Base-by-base conservation (phyloP, 2,113 vertebrate species). In the Misgurnus anguillicaudatus region DNA sequence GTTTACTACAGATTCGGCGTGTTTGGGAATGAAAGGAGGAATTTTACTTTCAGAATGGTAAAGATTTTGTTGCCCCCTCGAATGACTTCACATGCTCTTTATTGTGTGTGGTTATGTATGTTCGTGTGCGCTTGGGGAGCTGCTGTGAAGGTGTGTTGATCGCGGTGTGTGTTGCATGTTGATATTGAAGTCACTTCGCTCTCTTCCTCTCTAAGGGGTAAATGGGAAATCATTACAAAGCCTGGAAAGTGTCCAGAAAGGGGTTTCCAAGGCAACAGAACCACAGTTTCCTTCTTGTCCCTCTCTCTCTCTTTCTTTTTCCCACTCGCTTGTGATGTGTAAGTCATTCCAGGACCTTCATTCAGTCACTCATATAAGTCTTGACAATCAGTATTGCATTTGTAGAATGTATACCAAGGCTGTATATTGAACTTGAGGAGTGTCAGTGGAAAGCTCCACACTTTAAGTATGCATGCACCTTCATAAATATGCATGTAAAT, bases 171-270 rank as follows among this genome's bases (percentile, higher is more conserved):
- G 66, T 77, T 84, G 53, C 62, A 78, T 80, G 82, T 84, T 80
- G 82, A 80, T 77, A 69, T 39, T 55, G 53, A 70, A 31, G 75
- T 75, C 73, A 68, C 73, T 76, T 80, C 86, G 77, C 84, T 74
- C 80, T 79, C 75, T 85, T 84, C 78, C 82, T 80, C 82, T 83
- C 80, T 9, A 80, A 77, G 76, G 84, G 85, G 86, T 85, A 89
- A 84, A 92, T 90, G 85, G 84, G 85, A 90, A 91, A 88, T 89
- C 88, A 91, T 92, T 91, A 91, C 86, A 86, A 88, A 89, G 89
- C 85, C 84, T 92, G 90, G 90, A 85, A 90, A 90, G 83, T 85
- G 86, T 88, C 90, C 90, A 91, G 85, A 87, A 69, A 1, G 80
- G 74, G 75, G 92, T 93, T 91, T 87, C 92, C 90, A 89, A 5